A percentile compares a stretch with the other conserved stretches of the same genome.
Evolutionary conservation across 2,113 vertebrate genomes (phyloP).

Genomic region (Carassius gibelio): DNA sequence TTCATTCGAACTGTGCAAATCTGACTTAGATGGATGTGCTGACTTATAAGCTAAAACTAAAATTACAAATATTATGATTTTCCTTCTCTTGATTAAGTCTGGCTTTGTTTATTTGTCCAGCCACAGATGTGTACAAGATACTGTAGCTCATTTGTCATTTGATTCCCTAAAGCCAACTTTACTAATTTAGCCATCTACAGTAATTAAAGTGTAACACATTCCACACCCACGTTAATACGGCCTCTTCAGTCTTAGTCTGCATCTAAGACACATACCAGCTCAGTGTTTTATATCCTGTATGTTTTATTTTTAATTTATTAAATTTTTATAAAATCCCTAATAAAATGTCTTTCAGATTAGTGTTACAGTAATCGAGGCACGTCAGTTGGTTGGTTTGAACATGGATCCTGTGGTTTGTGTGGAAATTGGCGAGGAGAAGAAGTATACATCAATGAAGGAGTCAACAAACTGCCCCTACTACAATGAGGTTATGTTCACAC

Average conservation of each 20-base stretch:
- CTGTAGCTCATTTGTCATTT: conserved; percentile 8
- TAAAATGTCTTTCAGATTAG: conserved; percentile 80
- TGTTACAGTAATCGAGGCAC: conserved; percentile 91
- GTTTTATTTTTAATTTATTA: not conserved
- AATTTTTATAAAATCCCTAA: not conserved
- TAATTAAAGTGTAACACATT: not conserved
- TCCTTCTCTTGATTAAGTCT: not conserved
- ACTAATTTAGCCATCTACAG: not conserved
- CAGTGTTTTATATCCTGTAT: not conserved
- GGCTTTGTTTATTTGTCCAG: not conserved
- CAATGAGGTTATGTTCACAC: conserved; percentile 83
- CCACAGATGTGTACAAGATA: not conserved
- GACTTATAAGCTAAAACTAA: not conserved
- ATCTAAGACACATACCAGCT: not conserved
- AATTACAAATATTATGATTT: not conserved
- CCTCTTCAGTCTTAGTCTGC: conserved; percentile 1
- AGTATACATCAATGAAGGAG: conserved; percentile 99
- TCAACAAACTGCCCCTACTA: conserved; percentile 97
- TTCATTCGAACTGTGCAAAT: not conserved
- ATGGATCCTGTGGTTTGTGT: conserved; percentile 98
- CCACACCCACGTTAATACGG: not conserved
- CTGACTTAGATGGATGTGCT: not conserved
- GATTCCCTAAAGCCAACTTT: not conserved
- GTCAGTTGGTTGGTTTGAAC: conserved; percentile 95
- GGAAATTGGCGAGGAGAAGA: conserved; percentile 94